phyloP scores from a whole-genome alignment of 2,113 vertebrate genomes.

The Terrapene triunguis region DNA sequence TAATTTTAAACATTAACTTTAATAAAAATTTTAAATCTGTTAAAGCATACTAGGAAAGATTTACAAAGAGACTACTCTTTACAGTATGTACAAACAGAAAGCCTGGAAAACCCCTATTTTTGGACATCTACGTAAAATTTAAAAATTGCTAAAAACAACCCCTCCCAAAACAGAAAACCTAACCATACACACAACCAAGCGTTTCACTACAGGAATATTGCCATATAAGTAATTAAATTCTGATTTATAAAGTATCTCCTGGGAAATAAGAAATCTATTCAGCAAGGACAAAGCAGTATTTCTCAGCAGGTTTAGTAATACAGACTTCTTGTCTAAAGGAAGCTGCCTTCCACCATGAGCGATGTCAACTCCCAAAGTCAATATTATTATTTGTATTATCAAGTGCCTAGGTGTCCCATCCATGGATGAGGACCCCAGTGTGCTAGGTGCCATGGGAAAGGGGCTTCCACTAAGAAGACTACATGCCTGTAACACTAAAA shows the following conservation, averaged over 20 bases:
- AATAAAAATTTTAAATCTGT: too few relatives aligned
- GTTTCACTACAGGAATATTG: constrained; percentile 39
- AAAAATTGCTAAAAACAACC: neutral
- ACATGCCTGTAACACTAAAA: neutral
- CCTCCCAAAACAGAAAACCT: neutral
- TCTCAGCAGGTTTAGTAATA: constrained; percentile 31
- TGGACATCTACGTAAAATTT: neutral
- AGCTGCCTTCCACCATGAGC: neutral
- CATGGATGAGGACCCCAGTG: neutral
- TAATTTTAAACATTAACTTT: too few relatives aligned
- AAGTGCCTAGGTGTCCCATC: neutral
- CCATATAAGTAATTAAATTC: constrained; percentile 40
- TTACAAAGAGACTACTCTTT: too few relatives aligned
- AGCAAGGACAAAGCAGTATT: constrained; percentile 8
- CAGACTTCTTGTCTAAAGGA: neutral
- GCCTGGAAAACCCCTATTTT: neutral
- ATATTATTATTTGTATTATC: neutral
- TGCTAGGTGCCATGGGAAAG: neutral
- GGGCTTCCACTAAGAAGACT: neutral
- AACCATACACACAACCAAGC: constrained; percentile 13
- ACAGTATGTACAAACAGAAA: too few relatives aligned
- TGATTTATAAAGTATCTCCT: constrained; percentile 19
- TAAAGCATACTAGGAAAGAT: neutral
- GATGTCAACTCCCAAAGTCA: constrained; percentile 11
- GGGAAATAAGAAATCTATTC: constrained; percentile 41